These are phyloP conservation scores for Sarcophaga variegata DNA, from an alignment of 2,888 invertebrate species.

Conservation along the genomic window DNA sequence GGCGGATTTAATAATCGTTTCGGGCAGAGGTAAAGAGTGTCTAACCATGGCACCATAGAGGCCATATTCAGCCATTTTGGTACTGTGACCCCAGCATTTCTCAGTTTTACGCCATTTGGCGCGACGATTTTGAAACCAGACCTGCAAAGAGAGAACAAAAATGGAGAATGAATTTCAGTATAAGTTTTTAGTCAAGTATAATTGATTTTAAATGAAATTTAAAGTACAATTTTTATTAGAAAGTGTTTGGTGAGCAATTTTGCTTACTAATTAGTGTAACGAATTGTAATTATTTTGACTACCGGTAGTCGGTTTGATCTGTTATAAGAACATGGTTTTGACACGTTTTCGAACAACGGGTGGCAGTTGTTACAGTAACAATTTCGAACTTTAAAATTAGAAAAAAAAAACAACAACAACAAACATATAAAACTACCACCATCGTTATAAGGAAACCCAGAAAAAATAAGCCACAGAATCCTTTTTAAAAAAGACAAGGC, in stretches of 20 bases:
- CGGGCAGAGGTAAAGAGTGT: slow-evolving; percentile 98
- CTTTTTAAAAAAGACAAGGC: slow-evolving; percentile 21
- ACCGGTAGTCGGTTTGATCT: neutral
- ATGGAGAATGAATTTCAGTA: too few relatives aligned
- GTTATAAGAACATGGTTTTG: slow-evolving; percentile 31
- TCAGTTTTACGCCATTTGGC: slow-evolving; percentile 99
- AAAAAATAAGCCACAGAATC: slow-evolving; percentile 35
- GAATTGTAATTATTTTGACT: slow-evolving; percentile 12
- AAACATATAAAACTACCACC: slow-evolving; percentile 39
- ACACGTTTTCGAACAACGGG: slow-evolving; percentile 58
- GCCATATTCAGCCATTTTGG: slow-evolving; percentile 99
- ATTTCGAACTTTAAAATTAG: slow-evolving; percentile 13
- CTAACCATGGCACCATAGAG: slow-evolving; percentile 99
- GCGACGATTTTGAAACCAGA: slow-evolving; percentile 96
- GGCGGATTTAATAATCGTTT: slow-evolving; percentile 98
- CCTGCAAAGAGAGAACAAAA: slow-evolving; percentile 87
- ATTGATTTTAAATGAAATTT: too few relatives aligned
- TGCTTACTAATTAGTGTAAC: neutral
- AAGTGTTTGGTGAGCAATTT: neutral
- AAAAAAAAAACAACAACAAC: neutral
- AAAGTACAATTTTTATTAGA: too few relatives aligned
- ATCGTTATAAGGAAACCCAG: neutral
- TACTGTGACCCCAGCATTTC: slow-evolving; percentile 99
- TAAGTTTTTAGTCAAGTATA: too few relatives aligned
- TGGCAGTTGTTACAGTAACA: slow-evolving; percentile 48